Evolutionary conservation across 2,797 vertebrate species (phyloP).

Genomic region (Tauraco hartlaubi): DNA sequence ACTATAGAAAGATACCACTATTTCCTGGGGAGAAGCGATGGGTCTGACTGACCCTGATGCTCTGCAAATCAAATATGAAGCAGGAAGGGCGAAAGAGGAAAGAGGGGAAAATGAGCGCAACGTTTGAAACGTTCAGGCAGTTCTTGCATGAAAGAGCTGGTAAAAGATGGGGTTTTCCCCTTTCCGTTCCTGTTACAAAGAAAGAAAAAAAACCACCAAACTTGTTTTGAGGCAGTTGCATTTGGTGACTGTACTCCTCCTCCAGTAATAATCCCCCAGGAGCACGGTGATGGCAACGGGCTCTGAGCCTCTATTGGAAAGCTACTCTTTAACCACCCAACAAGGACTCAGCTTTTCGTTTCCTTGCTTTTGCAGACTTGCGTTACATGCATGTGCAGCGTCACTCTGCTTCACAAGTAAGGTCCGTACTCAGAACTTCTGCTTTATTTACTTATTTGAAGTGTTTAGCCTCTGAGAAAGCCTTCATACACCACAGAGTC

Average conservation of each 20-base stretch:
- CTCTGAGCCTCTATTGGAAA: background rate
- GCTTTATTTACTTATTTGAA: slow-evolving; percentile 28
- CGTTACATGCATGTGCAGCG: background rate
- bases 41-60: accelerated
- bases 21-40: background rate
- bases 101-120: background rate
- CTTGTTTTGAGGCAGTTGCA: background rate
- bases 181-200: background rate
- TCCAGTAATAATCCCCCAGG: background rate
- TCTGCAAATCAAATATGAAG: background rate
- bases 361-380: background rate
- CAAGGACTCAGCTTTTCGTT: background rate
- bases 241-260: background rate
- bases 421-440: background rate
- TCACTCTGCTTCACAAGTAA: background rate
- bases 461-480: background rate
- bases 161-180: background rate
- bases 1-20: background rate
- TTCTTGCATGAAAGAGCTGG: background rate
- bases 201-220: background rate
- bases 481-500: background rate
- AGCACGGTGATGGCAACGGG: background rate
- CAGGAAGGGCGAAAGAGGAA: background rate
- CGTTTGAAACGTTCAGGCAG: background rate
- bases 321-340: background rate